Base-by-base conservation (phyloP, 1,140 invertebrate species). In the Chelonus insularis region DNA sequence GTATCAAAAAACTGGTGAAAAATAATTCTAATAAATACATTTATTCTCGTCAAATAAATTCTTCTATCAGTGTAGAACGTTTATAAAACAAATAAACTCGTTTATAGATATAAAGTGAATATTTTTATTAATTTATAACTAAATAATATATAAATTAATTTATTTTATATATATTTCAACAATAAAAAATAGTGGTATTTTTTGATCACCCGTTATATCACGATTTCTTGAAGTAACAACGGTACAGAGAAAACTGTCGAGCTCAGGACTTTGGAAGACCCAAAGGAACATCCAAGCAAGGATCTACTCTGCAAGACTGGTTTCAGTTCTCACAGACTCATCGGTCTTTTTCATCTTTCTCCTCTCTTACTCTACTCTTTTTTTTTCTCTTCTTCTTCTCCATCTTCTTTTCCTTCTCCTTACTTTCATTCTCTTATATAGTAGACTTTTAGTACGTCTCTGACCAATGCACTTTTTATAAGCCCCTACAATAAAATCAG, bases 251-350 rank as follows among this genome's bases (percentile, higher is more conserved):
- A 58, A 61, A 66, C 61, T 63, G 61, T 63, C 61, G 61, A 66
- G 61, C 57, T 54, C 58, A 63, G 61, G 39, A 65, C 57, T 63
- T 63, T 18, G 54, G 52, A 25, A 25, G 37, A 47, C n/a, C 34
- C 54, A 51, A 39, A 64, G 63, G 48, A 47, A 32, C 54, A 51
- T 43, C 45, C 57, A 23, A 57, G 57, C 43, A 60, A 60, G 63
- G 60, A 62, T 57, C 55, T 37, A 60, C 60, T 65, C 63, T 55
- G 48, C 57, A 52, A 54, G 66, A 68, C 66, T 65, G 66, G 66
- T 68, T 68, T 65, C 60, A 63, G 66, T 68, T 68, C 66, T 68
- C 66, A 68, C 66, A 68, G 66, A 50, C 60, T 63, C 50, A 51
- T 52, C 52, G 52, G 37, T 43, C 43, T 39, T 54, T 14, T 54